Evolutionary conservation across 2,797 vertebrate species (phyloP), one percentile per base, ranked within the genome.

Genomic region (Leptodactylus fallax): DNA sequence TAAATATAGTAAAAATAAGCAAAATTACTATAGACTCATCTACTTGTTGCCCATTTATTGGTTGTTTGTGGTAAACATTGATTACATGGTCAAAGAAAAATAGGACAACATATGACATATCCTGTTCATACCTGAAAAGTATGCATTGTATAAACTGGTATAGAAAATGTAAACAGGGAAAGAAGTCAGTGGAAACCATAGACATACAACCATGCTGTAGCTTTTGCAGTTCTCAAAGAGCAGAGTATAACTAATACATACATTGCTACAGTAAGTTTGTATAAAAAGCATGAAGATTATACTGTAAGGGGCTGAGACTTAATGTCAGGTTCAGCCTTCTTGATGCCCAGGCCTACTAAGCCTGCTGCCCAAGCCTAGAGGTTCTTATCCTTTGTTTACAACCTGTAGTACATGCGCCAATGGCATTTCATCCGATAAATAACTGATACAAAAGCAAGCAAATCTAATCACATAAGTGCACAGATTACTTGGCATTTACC

Each of bases 151-250:
- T 76, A 76, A 76, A 76, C 49, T 8, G n/a, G 74, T 53, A 77
- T 77, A 77, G 51, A 77, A 77, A 77, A 77, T 77, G 74, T 77
- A 77, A 77, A 77, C 74, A 53, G 74, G 74, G 74, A 77, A 47
- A 77, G 47, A 53, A 72, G 72, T 51, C 72, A 76, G 72, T 76
- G 45, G 72, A 77, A 47, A 77, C 74, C 14, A 45, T 76, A 77
- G 49, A 47, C 74, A 77, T 77, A 77, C 74, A 77, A 77, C 74
- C 49, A 77, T 53, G 74, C 74, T 77, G 49, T 77, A 53, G 74
- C n/a, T 77, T 77, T 14, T 77, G 74, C 47, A 77, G 49, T 53
- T 49, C 49, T 77, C n/a, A 77, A 49, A 49, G 47, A 77, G 49
- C 72, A 76, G 47, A 76, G 51, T 76, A 76, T 19, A 77, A 53